Percentiles rank a stretch among this genome's conserved stretches.
These are phyloP conservation scores for Margaritifera margaritifera DNA, from an alignment of 2,888 invertebrate genomes.

Conservation along the genomic window DNA sequence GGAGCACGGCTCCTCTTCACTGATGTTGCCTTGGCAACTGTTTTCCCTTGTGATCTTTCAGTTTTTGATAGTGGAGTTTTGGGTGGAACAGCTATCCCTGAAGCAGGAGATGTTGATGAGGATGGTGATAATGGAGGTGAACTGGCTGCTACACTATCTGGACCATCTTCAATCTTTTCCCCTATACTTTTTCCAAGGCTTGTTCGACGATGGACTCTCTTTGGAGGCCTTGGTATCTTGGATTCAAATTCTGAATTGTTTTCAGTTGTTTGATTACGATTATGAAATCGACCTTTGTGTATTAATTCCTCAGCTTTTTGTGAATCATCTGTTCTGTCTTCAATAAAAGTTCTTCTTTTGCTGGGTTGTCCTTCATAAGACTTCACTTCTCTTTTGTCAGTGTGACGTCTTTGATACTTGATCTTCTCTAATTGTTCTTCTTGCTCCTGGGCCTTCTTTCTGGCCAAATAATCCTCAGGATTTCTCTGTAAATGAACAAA, in stretches of 20 bases:
- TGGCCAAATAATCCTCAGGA: slow-evolving; percentile 58
- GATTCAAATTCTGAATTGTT: slow-evolving; percentile 7
- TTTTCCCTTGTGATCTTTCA: no score
- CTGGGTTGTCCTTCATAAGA: slow-evolving; percentile 1
- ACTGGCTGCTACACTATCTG: no score
- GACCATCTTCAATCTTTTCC: no score
- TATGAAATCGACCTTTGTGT: slow-evolving; percentile 52
- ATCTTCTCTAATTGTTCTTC: slow-evolving; percentile 49
- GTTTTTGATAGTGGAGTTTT: no score
- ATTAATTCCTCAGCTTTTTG: slow-evolving; percentile 51
- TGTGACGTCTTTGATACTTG: slow-evolving; percentile 43
- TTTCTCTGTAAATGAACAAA: slow-evolving; percentile 52
- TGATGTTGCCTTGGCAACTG: background rate
- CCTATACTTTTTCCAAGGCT: slow-evolving; percentile 9
- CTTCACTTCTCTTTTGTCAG: slow-evolving; percentile 31
- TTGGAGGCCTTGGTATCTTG: slow-evolving; percentile 10
- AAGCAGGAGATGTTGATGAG: no score
- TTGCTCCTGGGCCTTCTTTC: slow-evolving; percentile 51
- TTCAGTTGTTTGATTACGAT: slow-evolving; percentile 39
- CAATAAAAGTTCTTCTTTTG: background rate
- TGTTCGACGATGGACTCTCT: slow-evolving; percentile 16
- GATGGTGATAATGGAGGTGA: no score
- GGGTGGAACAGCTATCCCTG: no score
- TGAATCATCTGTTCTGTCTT: slow-evolving; percentile 24
- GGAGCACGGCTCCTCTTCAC: slow-evolving; percentile 3